phyloP scores from a whole-genome alignment of 2,113 vertebrate species.

The Motacilla alba region DNA sequence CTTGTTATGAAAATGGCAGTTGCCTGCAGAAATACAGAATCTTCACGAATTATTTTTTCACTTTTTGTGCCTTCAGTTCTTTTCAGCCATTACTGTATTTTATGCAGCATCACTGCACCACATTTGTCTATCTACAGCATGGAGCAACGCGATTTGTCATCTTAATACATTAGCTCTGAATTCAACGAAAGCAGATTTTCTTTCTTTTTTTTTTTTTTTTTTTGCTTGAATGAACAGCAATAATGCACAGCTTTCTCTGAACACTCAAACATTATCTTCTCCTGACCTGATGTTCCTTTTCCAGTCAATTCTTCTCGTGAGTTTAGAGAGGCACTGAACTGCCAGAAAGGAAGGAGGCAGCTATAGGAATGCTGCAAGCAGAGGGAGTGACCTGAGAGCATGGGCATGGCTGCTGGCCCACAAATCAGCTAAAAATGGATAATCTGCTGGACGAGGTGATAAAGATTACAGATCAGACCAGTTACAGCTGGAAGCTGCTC shows the following conservation, averaged over 20 bases:
- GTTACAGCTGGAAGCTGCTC: background rate
- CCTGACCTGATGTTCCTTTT: background rate
- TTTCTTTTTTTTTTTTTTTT: background rate
- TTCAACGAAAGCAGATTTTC: background rate
- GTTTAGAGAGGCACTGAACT: background rate
- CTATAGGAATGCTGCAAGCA: background rate
- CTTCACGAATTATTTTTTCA: background rate
- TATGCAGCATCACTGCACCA: background rate
- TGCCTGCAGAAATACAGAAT: background rate
- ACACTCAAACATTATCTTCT: background rate
- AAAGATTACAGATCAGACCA: slow-evolving; percentile 27
- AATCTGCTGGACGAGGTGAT: background rate
- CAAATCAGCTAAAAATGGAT: slow-evolving; percentile 38
- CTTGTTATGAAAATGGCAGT: background rate
- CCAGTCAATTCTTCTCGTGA: background rate
- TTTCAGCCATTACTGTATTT: background rate
- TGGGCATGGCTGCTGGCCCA: background rate
- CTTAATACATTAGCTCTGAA: background rate
- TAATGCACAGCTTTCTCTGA: background rate
- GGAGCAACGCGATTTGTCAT: background rate
- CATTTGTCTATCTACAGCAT: background rate
- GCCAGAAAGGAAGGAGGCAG: background rate
- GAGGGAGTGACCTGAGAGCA: background rate
- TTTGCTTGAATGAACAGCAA: background rate
- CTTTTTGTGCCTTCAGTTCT: background rate